Conservation (phyloP, 2,888 invertebrate species). For the Congeria kusceri region DNA sequence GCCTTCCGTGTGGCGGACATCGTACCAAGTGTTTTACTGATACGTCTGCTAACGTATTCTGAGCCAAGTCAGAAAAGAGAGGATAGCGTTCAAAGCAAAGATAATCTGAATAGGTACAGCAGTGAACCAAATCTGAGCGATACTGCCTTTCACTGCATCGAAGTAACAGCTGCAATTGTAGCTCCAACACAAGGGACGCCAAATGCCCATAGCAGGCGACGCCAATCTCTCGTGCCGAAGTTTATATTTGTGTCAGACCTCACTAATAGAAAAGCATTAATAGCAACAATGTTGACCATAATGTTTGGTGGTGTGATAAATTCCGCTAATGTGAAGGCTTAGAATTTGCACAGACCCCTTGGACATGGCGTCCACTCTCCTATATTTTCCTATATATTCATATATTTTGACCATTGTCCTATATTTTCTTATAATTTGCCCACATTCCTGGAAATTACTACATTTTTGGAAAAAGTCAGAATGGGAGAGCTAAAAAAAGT, state of each 20-base stretch:
- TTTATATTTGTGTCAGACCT: conserved; percentile 45
- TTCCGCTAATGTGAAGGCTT: conserved; percentile 52
- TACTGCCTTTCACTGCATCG: conserved; percentile 44
- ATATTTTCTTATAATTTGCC: too few species aligned
- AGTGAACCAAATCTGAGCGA: conserved; percentile 41
- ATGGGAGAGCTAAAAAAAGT: too few species aligned
- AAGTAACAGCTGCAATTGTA: conserved; percentile 50
- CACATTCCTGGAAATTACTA: too few species aligned
- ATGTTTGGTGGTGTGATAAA: conserved; percentile 61
- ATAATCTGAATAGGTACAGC: conserved; percentile 34
- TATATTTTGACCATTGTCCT: too few species aligned
- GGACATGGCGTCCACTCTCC: too few species aligned
- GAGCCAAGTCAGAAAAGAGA: conserved; percentile 50
- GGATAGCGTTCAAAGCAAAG: conserved; percentile 32
- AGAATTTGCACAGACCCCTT: conserved; percentile 52
- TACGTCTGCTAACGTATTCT: conserved; percentile 31
- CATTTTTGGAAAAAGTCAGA: too few species aligned
- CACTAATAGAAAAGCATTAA: conserved; percentile 60
- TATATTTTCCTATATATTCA: too few species aligned
- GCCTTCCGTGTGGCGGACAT: conserved; percentile 13
- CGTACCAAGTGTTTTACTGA: conserved; percentile 14
- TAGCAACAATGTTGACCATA: conserved; percentile 57
- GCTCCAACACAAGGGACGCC: conserved; percentile 48
- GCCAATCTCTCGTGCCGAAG: conserved; percentile 55
- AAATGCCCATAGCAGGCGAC: conserved; percentile 50